Conservation (phyloP, 1,140 invertebrate species). For the Macrotrachela quadricornifera region DNA sequence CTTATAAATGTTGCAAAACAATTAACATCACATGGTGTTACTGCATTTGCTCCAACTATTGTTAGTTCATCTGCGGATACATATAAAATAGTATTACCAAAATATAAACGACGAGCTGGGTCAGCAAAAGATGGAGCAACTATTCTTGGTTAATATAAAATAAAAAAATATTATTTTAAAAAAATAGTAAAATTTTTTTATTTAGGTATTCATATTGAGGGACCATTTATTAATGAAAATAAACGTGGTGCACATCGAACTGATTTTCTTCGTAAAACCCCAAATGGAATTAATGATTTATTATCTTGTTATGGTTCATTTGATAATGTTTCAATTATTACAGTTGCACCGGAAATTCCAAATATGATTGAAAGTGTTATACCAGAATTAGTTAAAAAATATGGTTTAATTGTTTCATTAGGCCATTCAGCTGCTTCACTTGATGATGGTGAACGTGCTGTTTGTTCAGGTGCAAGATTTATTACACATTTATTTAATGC, state of each 20-base stretch:
- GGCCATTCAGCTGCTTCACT: slow-evolving; percentile 68
- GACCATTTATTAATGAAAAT: slow-evolving; percentile 72
- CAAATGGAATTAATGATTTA: slow-evolving; percentile 29
- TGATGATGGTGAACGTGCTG: slow-evolving; percentile 56
- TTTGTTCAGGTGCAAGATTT: slow-evolving; percentile 61
- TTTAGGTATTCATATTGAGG: slow-evolving; percentile 71
- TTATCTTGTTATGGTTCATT: slow-evolving; percentile 46
- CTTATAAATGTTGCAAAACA: slow-evolving; percentile 54
- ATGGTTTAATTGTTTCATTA: slow-evolving; percentile 63
- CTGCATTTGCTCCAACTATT: slow-evolving; percentile 89
- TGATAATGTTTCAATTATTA: slow-evolving; percentile 62
- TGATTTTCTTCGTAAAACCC: slow-evolving; percentile 45
- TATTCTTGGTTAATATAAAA: neutral
- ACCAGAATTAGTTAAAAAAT: slow-evolving; percentile 19
- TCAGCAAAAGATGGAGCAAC: neutral
- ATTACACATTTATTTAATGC: slow-evolving; percentile 98
- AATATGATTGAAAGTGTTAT: slow-evolving; percentile 49
- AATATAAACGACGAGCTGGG: neutral
- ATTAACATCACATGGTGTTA: slow-evolving; percentile 59
- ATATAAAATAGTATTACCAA: slow-evolving; percentile 44
- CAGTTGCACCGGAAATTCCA: slow-evolving; percentile 72
- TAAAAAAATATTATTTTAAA: neutral
- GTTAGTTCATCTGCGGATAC: slow-evolving; percentile 59
- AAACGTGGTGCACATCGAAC: slow-evolving; percentile 83
- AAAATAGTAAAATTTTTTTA: neutral